Evolutionary conservation across 2,113 vertebrate genomes (phyloP), one percentile per base, ranked within the genome.

Genomic region (Lasiurus borealis): DNA sequence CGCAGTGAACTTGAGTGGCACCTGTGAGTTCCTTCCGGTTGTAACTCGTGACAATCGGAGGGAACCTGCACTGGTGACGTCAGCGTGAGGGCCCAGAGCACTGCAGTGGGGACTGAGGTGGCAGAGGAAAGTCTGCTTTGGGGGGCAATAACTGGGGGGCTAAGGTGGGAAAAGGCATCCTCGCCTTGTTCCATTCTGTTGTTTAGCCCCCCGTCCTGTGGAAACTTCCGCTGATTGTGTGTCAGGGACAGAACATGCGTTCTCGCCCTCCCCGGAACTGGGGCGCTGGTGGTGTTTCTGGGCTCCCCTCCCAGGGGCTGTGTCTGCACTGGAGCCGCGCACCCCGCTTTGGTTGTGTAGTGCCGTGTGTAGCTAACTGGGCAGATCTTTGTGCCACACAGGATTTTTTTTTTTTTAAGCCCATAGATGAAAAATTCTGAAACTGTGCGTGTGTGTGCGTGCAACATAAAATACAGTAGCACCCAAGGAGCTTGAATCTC

Each of bases 341-440:
- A 81, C 82, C 87, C 52, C 18, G 87, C 90, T 93, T 73, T 48
- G 66, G 96, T 86, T 87, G 94, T 40, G 87, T 95, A 94, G 92
- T 97, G 97, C 97, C 97, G 95, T 97, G 97, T 96, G 95, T 95
- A 87, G 85, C 84, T 94, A 46, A 85, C 80, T 95, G 89, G 93
- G 97, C 85, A 93, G 68, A 85, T 85, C 88, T 93, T 90, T 95
- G 97, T 97, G 95, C 96, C 97, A 94, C 72, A 77, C 85, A 52
- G 91, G 81, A 69, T 71, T 85, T 5, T 54, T 54, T 54, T 81
- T 95, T 93, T 95, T 89, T 84, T 96, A 96, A 97, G 75, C 40
- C 57, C 85, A 73, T 97, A 96, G 96, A 68, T 76, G 90, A 95
- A 91, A 92, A 97, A 90, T 93, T 91, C 95, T 82, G 95, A 95